A percentile compares a stretch with the other conserved stretches of the same genome.
These are phyloP conservation scores for Pemphigus obesinymphae DNA, from an alignment of 1,140 invertebrate genomes.

Conservation along the genomic window DNA sequence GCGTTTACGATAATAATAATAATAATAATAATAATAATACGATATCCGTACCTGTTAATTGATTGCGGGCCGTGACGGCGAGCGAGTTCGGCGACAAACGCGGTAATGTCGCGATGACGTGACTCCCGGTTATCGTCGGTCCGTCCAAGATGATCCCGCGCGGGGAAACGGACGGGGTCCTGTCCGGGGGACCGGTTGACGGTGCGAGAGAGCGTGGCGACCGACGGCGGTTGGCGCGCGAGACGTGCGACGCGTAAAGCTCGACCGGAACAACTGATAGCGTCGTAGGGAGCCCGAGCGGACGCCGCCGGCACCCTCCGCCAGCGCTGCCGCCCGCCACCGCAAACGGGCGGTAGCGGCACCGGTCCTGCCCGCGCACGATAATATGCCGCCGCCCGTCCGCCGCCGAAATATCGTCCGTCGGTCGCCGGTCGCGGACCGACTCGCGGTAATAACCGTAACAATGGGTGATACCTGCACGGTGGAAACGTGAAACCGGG, in stretches of 20 bases:
- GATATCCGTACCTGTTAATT: no score
- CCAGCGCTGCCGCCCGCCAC: not conserved
- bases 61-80: no score
- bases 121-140: no score
- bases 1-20: no score
- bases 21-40: no score
- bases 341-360: not conserved
- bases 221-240: not conserved
- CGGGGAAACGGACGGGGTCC: not conserved
- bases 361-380: slow-evolving; percentile 21
- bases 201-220: not conserved
- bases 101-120: no score
- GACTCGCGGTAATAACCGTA: no score
- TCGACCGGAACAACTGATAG: slow-evolving; percentile 32
- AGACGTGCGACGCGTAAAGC: slow-evolving; percentile 33
- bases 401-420: not conserved
- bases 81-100: no score
- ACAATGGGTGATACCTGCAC: no score
- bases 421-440: not conserved
- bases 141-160: not conserved
- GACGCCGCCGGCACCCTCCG: not conserved
- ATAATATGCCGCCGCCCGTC: slow-evolving; percentile 14
- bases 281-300: slow-evolving; percentile 12
- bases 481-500: no score
- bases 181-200: not conserved